Evolutionary conservation across 2,888 invertebrate genomes (phyloP), one percentile per base, ranked within the genome.

Genomic region (Folsomia manolachei): DNA sequence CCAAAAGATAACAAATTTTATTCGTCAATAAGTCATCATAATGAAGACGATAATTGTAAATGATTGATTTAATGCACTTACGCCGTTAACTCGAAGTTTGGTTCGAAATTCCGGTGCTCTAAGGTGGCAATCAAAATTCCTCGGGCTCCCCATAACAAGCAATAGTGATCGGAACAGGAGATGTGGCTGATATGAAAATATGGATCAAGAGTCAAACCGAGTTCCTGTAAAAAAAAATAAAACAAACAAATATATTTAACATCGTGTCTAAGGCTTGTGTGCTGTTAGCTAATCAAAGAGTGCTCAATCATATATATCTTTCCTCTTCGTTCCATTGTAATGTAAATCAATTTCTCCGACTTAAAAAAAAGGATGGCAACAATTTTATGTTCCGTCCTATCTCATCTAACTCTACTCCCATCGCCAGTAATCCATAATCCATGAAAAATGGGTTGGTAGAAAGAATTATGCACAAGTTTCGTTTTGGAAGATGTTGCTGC

Each of bases 121-220:
- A 56, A 14, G 11, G 21, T 14, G 14, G 65, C 39, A 1, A 66
- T n/a, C 1, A 60, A 65, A 18, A 66, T 21, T 52, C 72, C 72
- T 9, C 63, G 21, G 0, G 26, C 9, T 27, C 72, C 72, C 69
- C 69, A 69, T 1, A 72, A 24, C 18, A 72, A 26, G 60, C 69
- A 64, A n/a, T 23, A 23, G 19, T 64, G 23, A 1, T 60, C 53
- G 1, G 21, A 14, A 14, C 11, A 14, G 25, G 21, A 23, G n/a
- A 72, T 11, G 0, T 27, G 14, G 1, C 26, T 27, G 4, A 70
- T 65, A 1, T 68, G 61, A 25, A 70, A 72, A 1, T n/a, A 27
- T 1, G 25, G 27, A 1, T 62, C 18, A 14, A 26, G 9, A 1
- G 23, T 24, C 9, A 71, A 25, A 26, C 27, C 18, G 2, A 60